Base-by-base conservation (phyloP, 2,797 vertebrate species). In the Myripristis murdjan region DNA sequence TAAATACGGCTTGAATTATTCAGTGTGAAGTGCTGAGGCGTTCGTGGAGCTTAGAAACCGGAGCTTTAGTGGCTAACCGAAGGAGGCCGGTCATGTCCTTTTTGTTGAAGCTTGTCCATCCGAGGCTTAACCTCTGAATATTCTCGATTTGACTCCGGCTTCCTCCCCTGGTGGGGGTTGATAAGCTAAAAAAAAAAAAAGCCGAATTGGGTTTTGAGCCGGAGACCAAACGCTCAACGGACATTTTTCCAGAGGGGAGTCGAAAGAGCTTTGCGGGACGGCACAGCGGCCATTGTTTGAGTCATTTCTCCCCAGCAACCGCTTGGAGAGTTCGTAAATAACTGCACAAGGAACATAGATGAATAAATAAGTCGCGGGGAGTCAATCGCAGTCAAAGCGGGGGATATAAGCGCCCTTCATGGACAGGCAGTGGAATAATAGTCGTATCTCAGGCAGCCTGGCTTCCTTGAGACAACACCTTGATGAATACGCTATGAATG, bases 401-500 rank as follows among this genome's bases (percentile, higher is more conserved):
- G 14, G 39, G 49, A 35, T 20, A 44, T 56, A 44, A 73, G 46
- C 58, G 16, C 5, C 1, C 62, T 59, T 70, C 47, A 16, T 12
- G 6, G 74, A 58, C 59, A 41, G 54, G 24, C 56, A 44, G 46
- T 7, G 44, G 53, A 79, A 79, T 82, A 82, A 81, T 41, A 20
- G 64, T 41, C 26, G 12, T 72, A 58, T 75, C 55, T 83, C 81
- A 70, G 37, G 57, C 28, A 10, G 15, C 15, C 24, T 11, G 53
- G 60, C 65, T 77, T 83, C 43, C 68, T 44, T 6, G 2, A 73
- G 54, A 65, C 75, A 66, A 46, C 64, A 18, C 12, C 26, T 8
- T 80, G 75, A 89, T 87, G 80, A 39, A 75, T 82, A 63, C 44
- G 70, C 62, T 23, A 24, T 64, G 74, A 84, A 81, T 89, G 76